Conservation (phyloP, 1,140 invertebrate genomes). For the Euwallacea fornicatus region DNA sequence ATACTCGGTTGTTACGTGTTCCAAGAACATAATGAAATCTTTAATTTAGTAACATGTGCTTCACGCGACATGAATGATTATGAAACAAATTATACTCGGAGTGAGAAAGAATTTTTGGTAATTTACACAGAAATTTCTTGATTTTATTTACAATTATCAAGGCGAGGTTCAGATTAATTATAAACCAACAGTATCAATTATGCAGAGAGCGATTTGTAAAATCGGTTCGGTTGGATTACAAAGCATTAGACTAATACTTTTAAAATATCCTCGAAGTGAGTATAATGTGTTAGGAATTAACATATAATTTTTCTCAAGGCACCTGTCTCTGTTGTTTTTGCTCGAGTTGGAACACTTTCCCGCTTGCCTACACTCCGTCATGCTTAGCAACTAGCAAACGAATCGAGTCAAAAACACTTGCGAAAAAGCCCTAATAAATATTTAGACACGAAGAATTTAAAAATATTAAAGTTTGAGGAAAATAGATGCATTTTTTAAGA, state of each 20-base stretch:
- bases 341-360: no score
- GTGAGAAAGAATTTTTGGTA: neutral
- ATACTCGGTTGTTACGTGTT: neutral
- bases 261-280: neutral
- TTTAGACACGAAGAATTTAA: no score
- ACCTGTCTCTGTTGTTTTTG: no score
- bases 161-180: neutral
- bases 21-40: neutral
- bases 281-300: neutral
- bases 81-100: constrained; percentile 1
- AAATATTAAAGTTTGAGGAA: no score
- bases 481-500: no score
- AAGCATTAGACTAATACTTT: neutral
- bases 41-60: neutral
- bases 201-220: neutral
- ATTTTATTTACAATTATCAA: neutral
- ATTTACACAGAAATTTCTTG: constrained; percentile 1
- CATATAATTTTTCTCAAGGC: neutral
- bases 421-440: no score
- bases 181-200: neutral
- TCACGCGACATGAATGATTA: neutral
- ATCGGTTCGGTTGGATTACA: neutral
- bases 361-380: no score
- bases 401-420: no score
- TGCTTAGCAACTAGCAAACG: no score